Evolutionary conservation across 2,113 vertebrate genomes (phyloP).

Genomic region (Eudyptes chrysolophus): DNA sequence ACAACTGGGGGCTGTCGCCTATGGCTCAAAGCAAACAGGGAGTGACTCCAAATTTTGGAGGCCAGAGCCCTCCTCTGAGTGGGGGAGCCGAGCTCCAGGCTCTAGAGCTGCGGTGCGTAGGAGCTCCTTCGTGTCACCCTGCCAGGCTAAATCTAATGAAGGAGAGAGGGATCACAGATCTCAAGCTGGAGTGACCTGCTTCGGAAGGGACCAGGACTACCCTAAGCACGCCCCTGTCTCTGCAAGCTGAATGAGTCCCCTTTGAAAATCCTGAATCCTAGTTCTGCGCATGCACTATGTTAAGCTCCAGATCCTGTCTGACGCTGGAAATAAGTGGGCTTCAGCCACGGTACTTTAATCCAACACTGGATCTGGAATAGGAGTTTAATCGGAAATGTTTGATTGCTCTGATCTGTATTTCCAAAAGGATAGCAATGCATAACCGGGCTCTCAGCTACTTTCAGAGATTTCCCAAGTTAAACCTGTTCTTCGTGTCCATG

Average conservation of each 20-base stretch:
- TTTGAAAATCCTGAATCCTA: not conserved
- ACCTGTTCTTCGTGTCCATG: not conserved
- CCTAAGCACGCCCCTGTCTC: rapidly evolving
- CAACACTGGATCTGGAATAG: not conserved
- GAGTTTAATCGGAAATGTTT: not conserved
- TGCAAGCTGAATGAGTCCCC: not conserved
- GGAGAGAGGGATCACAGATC: not conserved
- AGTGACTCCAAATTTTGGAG: not conserved
- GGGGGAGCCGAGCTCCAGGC: not conserved
- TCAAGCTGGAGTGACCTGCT: not conserved
- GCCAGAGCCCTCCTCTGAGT: not conserved
- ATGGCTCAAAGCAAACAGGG: not conserved
- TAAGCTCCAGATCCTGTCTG: not conserved
- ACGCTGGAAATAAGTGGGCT: not conserved
- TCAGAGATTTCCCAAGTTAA: not conserved
- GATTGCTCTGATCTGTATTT: not conserved
- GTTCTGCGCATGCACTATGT: not conserved
- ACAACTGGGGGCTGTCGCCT: not conserved
- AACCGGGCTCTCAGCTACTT: not conserved
- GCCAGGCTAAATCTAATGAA: rapidly evolving
- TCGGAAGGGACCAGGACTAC: not conserved
- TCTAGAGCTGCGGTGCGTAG: rapidly evolving
- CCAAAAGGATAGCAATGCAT: not conserved
- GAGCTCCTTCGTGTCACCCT: not conserved
- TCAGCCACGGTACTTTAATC: not conserved